Percentiles rank a stretch among this genome's conserved stretches.
Evolutionary conservation across 2,113 vertebrate species (phyloP).

Genomic region (Bubo scandiacus): DNA sequence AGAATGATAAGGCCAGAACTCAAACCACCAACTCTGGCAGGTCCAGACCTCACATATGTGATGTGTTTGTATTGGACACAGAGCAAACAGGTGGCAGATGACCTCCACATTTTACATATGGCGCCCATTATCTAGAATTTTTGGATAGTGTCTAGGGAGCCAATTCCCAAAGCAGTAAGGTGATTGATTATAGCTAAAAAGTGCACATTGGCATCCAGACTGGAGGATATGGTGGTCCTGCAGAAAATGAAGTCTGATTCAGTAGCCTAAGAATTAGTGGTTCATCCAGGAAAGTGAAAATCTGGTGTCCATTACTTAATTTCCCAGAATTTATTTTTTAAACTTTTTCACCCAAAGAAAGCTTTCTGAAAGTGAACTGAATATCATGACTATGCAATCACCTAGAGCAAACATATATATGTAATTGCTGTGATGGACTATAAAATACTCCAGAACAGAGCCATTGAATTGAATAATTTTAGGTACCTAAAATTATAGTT

Average conservation of each 20-base stretch:
- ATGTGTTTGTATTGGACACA: neutral
- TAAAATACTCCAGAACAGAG: neutral
- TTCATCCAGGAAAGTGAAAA: neutral
- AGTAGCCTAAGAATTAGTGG: neutral
- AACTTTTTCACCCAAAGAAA: neutral
- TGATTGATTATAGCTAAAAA: neutral
- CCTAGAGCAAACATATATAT: neutral
- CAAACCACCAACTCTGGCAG: neutral
- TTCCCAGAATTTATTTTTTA: neutral
- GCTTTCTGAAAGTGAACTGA: neutral
- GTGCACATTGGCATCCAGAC: neutral
- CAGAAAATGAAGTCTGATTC: neutral
- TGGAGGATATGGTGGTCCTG: neutral
- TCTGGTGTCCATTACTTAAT: neutral
- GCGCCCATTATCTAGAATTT: neutral
- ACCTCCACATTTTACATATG: fast-evolving
- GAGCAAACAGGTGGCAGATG: neutral
- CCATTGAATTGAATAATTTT: neutral
- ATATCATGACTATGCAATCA: neutral
- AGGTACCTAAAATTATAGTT: neutral
- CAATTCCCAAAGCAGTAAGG: neutral
- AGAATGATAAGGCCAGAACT: neutral
- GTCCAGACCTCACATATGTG: neutral
- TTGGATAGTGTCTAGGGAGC: neutral
- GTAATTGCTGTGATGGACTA: neutral